Evolutionary conservation across 2,797 vertebrate genomes (phyloP).

Genomic region (Euthynnus affinis): DNA sequence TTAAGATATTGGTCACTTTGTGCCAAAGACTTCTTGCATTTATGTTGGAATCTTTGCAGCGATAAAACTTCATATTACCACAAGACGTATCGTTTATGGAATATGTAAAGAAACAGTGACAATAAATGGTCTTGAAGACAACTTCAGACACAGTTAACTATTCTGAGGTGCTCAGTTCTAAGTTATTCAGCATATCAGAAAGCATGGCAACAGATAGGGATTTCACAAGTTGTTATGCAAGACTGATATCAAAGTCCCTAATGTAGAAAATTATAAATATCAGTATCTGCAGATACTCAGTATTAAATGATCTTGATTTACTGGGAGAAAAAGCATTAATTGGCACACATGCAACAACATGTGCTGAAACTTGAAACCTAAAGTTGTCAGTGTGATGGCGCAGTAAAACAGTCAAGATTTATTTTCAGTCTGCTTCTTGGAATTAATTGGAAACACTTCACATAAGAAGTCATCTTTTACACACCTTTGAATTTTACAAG

Average conservation of each 20-base stretch:
- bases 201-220: neutral
- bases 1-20: neutral
- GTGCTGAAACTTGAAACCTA: slow-evolving; percentile 22
- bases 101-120: too few relatives aligned
- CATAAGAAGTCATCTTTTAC: slow-evolving; percentile 37
- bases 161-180: slow-evolving; percentile 4
- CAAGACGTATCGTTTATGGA: too few relatives aligned
- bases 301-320: slow-evolving; percentile 23
- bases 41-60: neutral
- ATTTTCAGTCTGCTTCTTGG: slow-evolving; percentile 30
- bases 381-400: slow-evolving; percentile 9
- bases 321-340: neutral
- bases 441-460: slow-evolving; percentile 58
- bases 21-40: neutral
- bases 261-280: neutral
- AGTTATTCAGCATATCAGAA: neutral
- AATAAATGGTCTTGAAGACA: too few relatives aligned
- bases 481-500: slow-evolving; percentile 50
- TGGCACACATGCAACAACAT: neutral
- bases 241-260: neutral
- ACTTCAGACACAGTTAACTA: neutral
- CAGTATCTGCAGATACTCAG: neutral
- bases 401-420: slow-evolving; percentile 54
- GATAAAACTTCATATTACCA: neutral
- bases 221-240: slow-evolving; percentile 5